Conservation (phyloP, 92 coral and sea anemone species). For the Heteractis magnifica region DNA sequence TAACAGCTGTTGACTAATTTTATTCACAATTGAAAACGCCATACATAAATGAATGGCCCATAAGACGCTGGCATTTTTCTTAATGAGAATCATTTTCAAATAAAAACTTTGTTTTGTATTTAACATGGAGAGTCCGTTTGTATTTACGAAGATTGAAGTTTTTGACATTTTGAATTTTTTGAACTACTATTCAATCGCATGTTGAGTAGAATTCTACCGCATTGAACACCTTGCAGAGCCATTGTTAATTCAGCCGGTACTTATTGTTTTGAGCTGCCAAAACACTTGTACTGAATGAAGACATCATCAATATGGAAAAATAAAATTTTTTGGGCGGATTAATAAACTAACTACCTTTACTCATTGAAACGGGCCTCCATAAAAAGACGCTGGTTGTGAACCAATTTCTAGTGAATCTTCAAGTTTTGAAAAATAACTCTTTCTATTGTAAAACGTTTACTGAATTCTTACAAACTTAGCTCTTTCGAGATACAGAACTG, state of each 20-base stretch:
- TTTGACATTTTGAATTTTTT: too few relatives aligned
- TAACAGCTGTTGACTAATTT: neutral
- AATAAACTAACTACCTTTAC: too few relatives aligned
- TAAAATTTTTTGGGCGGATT: slow-evolving; percentile 7
- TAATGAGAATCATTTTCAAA: neutral
- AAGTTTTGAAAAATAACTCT: too few relatives aligned
- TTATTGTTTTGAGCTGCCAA: neutral
- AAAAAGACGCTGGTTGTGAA: too few relatives aligned
- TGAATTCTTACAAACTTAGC: too few relatives aligned
- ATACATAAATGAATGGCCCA: neutral
- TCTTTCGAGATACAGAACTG: too few relatives aligned
- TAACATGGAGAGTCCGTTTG: neutral
- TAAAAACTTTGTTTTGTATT: neutral
- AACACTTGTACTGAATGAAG: neutral
- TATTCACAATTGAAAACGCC: neutral
- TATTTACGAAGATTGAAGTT: too few relatives aligned
- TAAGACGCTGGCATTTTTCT: neutral
- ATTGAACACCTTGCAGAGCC: slow-evolving; percentile 4
- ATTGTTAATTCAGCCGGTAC: neutral
- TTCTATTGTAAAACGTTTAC: too few relatives aligned
- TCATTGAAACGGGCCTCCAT: too few relatives aligned
- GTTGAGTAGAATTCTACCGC: neutral
- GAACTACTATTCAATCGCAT: neutral
- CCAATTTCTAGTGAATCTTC: too few relatives aligned
- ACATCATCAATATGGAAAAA: neutral